phyloP scores from a whole-genome alignment of 2,113 vertebrate species.

The Todiramphus chloris region DNA sequence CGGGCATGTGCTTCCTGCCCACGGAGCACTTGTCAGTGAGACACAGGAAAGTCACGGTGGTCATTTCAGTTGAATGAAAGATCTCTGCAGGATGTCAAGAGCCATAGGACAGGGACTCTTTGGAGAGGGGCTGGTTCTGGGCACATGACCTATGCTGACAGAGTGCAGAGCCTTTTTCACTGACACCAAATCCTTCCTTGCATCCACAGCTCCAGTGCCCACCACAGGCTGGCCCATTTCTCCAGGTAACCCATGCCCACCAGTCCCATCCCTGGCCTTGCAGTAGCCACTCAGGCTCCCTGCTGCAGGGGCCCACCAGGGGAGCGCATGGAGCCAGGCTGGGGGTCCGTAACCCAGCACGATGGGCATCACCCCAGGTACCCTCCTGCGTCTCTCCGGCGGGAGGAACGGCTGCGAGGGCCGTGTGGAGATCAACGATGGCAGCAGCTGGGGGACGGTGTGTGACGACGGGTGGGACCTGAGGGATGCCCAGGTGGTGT shows the following conservation, averaged over 20 bases:
- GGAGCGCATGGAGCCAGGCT: fast-evolving
- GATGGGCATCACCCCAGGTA: fast-evolving
- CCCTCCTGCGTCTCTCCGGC: not conserved
- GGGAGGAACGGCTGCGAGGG: not conserved
- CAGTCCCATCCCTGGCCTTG: no score
- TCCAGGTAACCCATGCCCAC: not conserved
- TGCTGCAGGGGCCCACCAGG: fast-evolving
- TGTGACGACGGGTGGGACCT: not conserved
- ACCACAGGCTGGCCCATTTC: fast-evolving
- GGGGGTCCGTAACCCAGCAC: not conserved
- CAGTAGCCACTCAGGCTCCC: not conserved
- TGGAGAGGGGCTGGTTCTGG: fast-evolving
- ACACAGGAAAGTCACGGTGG: no score
- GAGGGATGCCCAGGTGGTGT: conserved; percentile 82
- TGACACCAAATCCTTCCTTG: not conserved
- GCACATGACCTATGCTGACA: fast-evolving
- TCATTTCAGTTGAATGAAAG: not conserved
- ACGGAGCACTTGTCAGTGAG: no score
- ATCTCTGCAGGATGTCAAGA: fast-evolving
- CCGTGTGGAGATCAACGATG: not conserved
- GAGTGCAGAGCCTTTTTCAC: not conserved
- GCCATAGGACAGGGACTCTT: fast-evolving
- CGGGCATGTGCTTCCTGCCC: no score
- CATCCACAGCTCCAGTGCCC: fast-evolving
- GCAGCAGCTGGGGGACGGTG: not conserved